Evolutionary conservation across 2,888 invertebrate species (phyloP).

Genomic region (Rhogogaster chlorosoma): DNA sequence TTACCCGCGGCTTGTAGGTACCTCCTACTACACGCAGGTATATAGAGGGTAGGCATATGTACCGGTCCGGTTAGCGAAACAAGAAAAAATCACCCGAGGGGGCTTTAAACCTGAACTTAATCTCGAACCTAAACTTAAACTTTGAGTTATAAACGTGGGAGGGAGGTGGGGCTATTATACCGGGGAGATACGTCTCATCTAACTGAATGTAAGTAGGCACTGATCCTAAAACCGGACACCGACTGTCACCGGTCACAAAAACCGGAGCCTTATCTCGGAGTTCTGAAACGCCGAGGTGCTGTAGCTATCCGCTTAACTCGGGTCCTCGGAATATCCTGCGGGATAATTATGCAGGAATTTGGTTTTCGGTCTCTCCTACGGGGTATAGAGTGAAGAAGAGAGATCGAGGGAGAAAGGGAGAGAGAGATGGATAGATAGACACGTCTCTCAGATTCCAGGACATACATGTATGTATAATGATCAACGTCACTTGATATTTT

Average conservation of each 20-base stretch:
- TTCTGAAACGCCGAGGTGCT: neutral
- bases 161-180: neutral
- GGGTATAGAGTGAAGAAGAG: neutral
- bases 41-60: neutral
- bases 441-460: neutral
- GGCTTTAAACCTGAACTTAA: neutral
- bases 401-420: neutral
- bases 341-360: constrained; percentile 43
- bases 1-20: neutral
- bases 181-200: neutral
- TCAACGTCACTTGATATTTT: constrained; percentile 33
- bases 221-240: constrained; percentile 49
- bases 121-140: neutral
- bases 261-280: constrained; percentile 25
- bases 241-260: constrained; percentile 25
- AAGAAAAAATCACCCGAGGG: neutral
- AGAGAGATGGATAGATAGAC: neutral
- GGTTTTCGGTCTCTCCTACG: neutral
- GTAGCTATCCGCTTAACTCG: constrained; percentile 24
- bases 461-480: neutral
- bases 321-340: constrained; percentile 29
- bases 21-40: neutral
- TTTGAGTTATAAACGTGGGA: neutral
- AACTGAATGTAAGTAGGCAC: constrained; percentile 36
- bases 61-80: neutral